Conservation (phyloP, 2,888 invertebrate species). For the Pinctada fucata region DNA sequence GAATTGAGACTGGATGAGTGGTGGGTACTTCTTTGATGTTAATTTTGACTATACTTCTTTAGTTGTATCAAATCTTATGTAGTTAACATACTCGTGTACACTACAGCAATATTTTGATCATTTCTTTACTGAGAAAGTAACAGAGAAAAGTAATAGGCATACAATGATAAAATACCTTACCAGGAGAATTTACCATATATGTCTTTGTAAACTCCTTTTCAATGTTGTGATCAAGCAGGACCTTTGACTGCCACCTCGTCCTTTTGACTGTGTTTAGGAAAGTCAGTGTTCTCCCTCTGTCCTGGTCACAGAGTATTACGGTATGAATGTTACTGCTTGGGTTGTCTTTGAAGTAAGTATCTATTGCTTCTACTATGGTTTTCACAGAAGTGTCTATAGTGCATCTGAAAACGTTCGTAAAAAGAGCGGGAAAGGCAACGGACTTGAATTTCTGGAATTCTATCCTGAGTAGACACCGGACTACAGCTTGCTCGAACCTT, state of each 20-base stretch:
- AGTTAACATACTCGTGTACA: too few species aligned
- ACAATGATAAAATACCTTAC: too few species aligned
- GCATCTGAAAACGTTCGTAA: neutral
- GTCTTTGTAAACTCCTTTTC: too few species aligned
- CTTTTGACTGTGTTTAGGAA: neutral
- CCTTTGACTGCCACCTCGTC: neutral
- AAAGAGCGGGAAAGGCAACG: neutral
- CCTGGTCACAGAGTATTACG: neutral
- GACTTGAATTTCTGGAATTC: neutral
- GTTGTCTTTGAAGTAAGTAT: neutral
- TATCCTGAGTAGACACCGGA: neutral
- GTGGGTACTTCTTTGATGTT: too few species aligned
- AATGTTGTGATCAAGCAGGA: neutral
- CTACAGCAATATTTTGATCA: too few species aligned
- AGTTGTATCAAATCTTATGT: too few species aligned
- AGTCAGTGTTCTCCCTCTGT: neutral
- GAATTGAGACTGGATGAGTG: too few species aligned
- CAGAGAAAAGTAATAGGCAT: too few species aligned
- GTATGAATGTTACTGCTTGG: neutral
- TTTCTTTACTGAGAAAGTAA: too few species aligned
- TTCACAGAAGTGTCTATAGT: neutral
- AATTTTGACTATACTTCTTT: too few species aligned
- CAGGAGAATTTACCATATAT: too few species aligned
- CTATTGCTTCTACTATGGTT: neutral
- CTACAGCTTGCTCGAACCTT: neutral